Conservation (phyloP, 2,797 vertebrate genomes). For the Adrianichthys oophorus region DNA sequence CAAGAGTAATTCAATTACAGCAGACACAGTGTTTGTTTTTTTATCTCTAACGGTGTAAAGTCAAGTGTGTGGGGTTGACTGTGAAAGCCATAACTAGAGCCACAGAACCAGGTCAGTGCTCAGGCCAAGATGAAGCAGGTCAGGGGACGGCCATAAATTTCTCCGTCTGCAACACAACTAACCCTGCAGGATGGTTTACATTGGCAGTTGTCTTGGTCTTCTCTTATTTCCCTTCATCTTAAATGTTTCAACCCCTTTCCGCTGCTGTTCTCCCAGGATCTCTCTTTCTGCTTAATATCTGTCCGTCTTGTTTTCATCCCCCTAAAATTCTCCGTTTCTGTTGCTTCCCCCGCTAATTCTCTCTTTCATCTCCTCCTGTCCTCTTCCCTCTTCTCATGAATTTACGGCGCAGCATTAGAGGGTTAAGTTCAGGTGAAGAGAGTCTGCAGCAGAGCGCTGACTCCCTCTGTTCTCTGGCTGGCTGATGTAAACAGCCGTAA, state of each 20-base stretch:
- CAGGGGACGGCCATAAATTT: conserved; percentile 61
- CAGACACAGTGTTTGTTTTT: conserved; percentile 15
- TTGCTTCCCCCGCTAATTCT: conserved; percentile 12
- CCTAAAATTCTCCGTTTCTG: conserved; percentile 53
- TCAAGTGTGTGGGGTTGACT: conserved; percentile 25
- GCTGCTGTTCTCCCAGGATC: conserved; percentile 32
- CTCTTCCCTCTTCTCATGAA: conserved; percentile 40
- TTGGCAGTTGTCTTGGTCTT: conserved; percentile 40
- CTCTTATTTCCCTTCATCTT: conserved; percentile 61
- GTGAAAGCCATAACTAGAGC: conserved; percentile 32
- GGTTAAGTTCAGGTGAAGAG: conserved; percentile 73
- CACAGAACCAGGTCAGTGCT: conserved; percentile 21
- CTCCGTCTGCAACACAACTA: conserved; percentile 37
- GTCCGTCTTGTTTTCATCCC: conserved; percentile 42
- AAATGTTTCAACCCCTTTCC: conserved; percentile 46
- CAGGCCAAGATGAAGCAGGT: conserved; percentile 21
- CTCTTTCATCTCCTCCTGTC: conserved; percentile 61
- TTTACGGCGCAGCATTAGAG: conserved; percentile 58
- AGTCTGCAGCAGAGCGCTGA: conserved; percentile 40
- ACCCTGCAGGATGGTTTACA: conserved; percentile 68
- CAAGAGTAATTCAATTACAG: neutral
- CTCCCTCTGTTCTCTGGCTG: conserved; percentile 44
- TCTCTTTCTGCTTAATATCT: conserved; percentile 62
- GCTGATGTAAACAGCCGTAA: conserved; percentile 79
- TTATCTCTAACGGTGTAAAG: conserved; percentile 20